A percentile compares a stretch with the other conserved stretches of the same genome.
phyloP scores from a whole-genome alignment of 2,888 invertebrate genomes.

The Nephrotoma appendiculata region DNA sequence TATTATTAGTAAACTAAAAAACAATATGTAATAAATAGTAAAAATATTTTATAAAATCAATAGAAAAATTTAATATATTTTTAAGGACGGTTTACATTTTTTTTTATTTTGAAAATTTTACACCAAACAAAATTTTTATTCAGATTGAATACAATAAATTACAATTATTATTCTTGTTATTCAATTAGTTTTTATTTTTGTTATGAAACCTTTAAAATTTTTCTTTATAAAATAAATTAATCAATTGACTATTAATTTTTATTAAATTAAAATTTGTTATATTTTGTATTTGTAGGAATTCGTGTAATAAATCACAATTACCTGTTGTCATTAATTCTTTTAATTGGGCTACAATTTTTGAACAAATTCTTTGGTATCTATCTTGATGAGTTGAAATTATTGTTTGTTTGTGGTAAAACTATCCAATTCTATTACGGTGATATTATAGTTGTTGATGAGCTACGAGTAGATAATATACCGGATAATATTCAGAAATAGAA shows the following conservation, averaged over 20 bases:
- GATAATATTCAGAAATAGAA: no score
- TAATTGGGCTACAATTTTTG: no score
- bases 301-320: no score
- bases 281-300: no score
- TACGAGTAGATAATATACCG: no score
- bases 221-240: background rate
- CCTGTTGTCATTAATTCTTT: no score
- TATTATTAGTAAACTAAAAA: background rate
- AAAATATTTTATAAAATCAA: background rate
- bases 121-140: background rate
- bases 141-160: background rate
- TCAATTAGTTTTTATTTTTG: background rate
- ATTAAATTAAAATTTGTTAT: background rate
- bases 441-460: no score
- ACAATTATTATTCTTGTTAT: background rate
- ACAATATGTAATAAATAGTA: background rate
- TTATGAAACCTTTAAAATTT: background rate
- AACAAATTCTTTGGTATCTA: no score
- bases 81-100: background rate
- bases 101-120: background rate
- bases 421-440: no score
- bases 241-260: background rate
- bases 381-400: no score
- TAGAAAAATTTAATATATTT: background rate
- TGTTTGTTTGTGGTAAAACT: no score